phyloP scores from a whole-genome alignment of 2,797 vertebrate genomes.

The Poeciliopsis infans region DNA sequence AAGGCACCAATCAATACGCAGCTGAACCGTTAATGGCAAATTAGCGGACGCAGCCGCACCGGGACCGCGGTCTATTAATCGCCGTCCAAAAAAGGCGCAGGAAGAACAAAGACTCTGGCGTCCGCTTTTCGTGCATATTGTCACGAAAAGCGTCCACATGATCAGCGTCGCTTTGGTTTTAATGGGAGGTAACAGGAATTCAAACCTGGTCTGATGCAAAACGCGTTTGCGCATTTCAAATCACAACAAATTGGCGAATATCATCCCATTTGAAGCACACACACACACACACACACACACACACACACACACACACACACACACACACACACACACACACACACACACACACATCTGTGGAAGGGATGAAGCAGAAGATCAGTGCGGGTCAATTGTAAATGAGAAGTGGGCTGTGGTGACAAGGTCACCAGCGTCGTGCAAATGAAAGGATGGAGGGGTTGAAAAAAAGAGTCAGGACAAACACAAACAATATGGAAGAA shows the following conservation, averaged over 20 bases:
- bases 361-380: constrained; percentile 65
- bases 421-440: constrained; percentile 75
- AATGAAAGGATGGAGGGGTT: neutral
- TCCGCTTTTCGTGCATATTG: constrained; percentile 17
- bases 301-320: constrained; percentile 30
- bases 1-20: constrained; percentile 52
- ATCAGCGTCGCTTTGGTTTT: neutral
- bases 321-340: constrained; percentile 23
- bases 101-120: constrained; percentile 75
- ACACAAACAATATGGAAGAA: constrained; percentile 18
- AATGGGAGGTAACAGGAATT: neutral
- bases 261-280: constrained; percentile 44
- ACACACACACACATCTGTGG: constrained; percentile 47
- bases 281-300: constrained; percentile 22
- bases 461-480: constrained; percentile 6
- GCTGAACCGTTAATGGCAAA: constrained; percentile 41
- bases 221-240: constrained; percentile 57
- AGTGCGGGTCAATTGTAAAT: constrained; percentile 66
- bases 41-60: constrained; percentile 44
- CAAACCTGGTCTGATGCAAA: constrained; percentile 43
- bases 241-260: constrained; percentile 50
- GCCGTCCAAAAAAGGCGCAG: constrained; percentile 45
- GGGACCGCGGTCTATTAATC: constrained; percentile 51
- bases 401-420: constrained; percentile 64
- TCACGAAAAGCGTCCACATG: neutral